Percentiles rank a stretch among this genome's conserved stretches.
Conservation (phyloP, 2,888 invertebrate species). For the Pollenia amentaria region DNA sequence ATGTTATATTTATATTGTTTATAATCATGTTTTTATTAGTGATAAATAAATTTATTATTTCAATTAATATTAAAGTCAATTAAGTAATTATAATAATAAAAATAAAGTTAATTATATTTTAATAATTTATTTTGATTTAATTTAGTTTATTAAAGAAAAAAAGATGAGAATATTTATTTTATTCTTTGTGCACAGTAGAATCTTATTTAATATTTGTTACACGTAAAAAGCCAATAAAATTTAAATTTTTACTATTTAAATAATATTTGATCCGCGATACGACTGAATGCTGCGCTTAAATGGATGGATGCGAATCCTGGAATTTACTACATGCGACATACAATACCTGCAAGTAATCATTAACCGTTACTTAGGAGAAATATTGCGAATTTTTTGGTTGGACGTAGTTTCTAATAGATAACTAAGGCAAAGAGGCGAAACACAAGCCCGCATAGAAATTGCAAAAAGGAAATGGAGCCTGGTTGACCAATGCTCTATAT, state of each 20-base stretch:
- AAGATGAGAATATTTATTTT: background rate
- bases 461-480: too few species aligned
- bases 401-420: too few species aligned
- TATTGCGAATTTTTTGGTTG: too few species aligned
- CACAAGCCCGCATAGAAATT: too few species aligned
- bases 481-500: too few species aligned
- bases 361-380: too few species aligned
- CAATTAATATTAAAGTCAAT: background rate
- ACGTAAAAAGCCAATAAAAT: background rate
- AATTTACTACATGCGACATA: too few species aligned
- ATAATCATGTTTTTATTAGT: constrained; percentile 27
- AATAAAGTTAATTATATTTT: constrained; percentile 1
- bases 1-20: constrained; percentile 17
- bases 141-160: background rate
- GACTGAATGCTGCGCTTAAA: too few species aligned
- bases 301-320: too few species aligned
- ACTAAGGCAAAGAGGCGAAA: too few species aligned
- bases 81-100: background rate
- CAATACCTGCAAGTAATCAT: too few species aligned
- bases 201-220: background rate
- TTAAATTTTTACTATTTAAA: background rate
- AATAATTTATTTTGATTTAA: background rate
- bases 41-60: constrained; percentile 20
- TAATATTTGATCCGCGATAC: background rate
- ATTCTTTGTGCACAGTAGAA: constrained; percentile 12